Percentiles rank a stretch among this genome's conserved stretches.
Conservation (phyloP, 2,888 invertebrate species). For the Rutpela maculata region DNA sequence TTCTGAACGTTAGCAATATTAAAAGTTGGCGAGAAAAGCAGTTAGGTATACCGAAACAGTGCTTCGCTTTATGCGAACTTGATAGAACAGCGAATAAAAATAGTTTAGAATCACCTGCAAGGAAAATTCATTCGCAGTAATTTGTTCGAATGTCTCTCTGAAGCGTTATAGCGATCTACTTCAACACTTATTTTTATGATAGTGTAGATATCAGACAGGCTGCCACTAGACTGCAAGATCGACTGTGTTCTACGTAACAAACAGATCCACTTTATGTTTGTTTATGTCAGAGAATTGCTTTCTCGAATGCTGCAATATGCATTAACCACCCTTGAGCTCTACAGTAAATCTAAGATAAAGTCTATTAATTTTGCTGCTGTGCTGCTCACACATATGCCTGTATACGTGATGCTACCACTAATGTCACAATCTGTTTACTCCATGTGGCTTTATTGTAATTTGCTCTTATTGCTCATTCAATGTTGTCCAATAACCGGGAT, state of each 20-base stretch:
- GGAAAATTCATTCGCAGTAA: neutral
- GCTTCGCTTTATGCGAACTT: too few relatives aligned
- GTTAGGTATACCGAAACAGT: too few relatives aligned
- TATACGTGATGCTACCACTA: constrained; percentile 40
- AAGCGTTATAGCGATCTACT: neutral
- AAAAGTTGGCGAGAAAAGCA: too few relatives aligned
- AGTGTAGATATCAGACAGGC: neutral
- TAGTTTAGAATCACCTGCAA: neutral
- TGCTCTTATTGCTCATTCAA: constrained; percentile 37
- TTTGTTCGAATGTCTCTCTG: neutral
- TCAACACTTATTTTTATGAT: constrained; percentile 12
- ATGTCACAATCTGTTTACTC: constrained; percentile 40
- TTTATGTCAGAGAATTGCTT: constrained; percentile 27
- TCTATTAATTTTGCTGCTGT: constrained; percentile 38
- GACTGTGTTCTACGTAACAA: constrained; percentile 12
- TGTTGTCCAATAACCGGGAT: constrained; percentile 27
- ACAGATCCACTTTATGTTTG: constrained; percentile 34
- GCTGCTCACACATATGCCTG: constrained; percentile 39
- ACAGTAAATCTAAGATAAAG: constrained; percentile 38
- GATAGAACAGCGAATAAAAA: neutral
- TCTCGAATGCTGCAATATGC: constrained; percentile 20
- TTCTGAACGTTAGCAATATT: too few relatives aligned
- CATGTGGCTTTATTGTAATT: constrained; percentile 33
- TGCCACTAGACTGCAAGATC: constrained; percentile 1
- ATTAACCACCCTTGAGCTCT: constrained; percentile 35